A percentile compares a stretch with the other conserved stretches of the same genome.
Conservation (phyloP, 2,797 vertebrate genomes). For the Enteromius mattozi region DNA sequence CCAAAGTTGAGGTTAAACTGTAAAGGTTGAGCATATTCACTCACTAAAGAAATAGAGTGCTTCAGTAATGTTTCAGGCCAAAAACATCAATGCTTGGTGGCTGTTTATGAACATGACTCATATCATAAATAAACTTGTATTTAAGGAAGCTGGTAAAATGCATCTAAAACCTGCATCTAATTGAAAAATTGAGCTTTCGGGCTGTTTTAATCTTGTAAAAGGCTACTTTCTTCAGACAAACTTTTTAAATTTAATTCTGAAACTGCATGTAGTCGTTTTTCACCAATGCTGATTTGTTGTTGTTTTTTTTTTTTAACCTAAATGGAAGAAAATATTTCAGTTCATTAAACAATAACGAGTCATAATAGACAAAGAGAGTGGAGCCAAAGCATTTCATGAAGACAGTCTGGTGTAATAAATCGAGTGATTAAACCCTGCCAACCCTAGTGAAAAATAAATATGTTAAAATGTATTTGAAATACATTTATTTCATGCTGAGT, state of each 20-base stretch:
- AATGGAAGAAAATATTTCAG: slow-evolving; percentile 1
- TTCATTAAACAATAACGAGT: slow-evolving; percentile 36
- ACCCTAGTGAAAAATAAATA: neutral
- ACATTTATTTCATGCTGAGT: too few relatives aligned
- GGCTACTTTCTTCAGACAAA: slow-evolving; percentile 13
- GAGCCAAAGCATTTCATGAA: neutral
- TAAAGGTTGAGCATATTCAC: neutral
- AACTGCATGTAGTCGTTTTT: slow-evolving; percentile 37
- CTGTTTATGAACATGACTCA: neutral
- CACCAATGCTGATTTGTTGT: neutral
- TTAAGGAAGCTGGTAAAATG: neutral
- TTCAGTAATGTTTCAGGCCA: neutral
- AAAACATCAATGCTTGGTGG: neutral
- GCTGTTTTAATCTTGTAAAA: slow-evolving; percentile 18
- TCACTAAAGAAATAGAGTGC: neutral
- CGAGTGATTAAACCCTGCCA: neutral
- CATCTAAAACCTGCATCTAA: slow-evolving; percentile 28
- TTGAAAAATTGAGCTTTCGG: slow-evolving; percentile 20
- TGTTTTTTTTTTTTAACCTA: slow-evolving; percentile 11
- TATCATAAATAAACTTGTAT: neutral
- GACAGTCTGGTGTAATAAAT: neutral
- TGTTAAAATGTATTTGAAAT: too few relatives aligned
- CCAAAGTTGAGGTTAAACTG: neutral
- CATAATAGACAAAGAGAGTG: neutral
- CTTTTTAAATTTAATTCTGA: slow-evolving; percentile 32